A percentile compares a stretch with the other conserved stretches of the same genome.
phyloP scores from a whole-genome alignment of 2,888 invertebrate species.

The Ecliptopera silaceata region DNA sequence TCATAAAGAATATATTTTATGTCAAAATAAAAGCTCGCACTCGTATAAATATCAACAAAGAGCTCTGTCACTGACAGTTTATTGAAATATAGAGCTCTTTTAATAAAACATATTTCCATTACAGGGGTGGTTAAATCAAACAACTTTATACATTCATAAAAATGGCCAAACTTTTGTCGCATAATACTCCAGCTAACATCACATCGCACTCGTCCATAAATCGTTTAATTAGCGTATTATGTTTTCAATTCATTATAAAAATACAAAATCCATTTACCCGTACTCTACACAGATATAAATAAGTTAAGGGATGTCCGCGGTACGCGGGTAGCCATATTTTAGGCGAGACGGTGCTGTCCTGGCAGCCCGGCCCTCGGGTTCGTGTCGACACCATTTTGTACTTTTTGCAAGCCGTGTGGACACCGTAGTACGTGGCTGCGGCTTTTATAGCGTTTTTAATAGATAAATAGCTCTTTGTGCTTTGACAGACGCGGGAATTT shows the following conservation, averaged over 20 bases:
- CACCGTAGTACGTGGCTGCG: conserved; percentile 51
- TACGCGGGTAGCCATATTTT: conserved; percentile 61
- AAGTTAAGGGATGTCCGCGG: conserved; percentile 54
- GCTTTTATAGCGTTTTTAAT: conserved; percentile 57
- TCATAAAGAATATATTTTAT: background rate
- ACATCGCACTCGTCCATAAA: conserved; percentile 31
- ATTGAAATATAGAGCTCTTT: conserved; percentile 3
- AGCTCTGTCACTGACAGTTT: background rate
- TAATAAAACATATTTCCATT: background rate
- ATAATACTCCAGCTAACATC: conserved; percentile 21
- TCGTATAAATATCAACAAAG: background rate
- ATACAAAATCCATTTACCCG: conserved; percentile 52
- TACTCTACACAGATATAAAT: conserved; percentile 52
- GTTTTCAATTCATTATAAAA: conserved; percentile 51
- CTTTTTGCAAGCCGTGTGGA: conserved; percentile 50
- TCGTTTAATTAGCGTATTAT: conserved; percentile 41
- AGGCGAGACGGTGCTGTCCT: conserved; percentile 48
- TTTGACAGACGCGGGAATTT: conserved; percentile 49
- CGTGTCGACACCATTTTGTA: conserved; percentile 60
- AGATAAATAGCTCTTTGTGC: conserved; percentile 56
- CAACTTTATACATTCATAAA: conserved; percentile 12
- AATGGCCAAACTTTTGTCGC: conserved; percentile 8
- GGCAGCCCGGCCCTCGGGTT: conserved; percentile 23
- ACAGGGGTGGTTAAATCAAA: conserved; percentile 12
- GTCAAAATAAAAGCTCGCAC: background rate